These are phyloP conservation scores for Gymnothorax reevesii DNA, from an alignment of 2,797 vertebrate species.

Conservation along the genomic window DNA sequence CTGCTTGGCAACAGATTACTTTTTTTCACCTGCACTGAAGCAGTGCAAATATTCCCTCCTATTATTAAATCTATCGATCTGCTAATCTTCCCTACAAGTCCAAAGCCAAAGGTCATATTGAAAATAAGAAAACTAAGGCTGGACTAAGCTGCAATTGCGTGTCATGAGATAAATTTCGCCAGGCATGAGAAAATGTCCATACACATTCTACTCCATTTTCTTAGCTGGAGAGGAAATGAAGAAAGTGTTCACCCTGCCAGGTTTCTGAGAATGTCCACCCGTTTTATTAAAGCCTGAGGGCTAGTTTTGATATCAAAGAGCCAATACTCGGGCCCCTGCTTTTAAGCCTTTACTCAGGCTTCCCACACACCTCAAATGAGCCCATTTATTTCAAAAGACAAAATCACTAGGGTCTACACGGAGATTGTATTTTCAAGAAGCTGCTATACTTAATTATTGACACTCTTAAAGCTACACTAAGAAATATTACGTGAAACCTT, in stretches of 20 bases:
- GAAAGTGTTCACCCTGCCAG: background rate
- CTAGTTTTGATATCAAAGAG: background rate
- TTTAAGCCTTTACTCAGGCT: background rate
- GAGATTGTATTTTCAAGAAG: background rate
- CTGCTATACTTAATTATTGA: background rate
- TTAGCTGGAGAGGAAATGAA: background rate
- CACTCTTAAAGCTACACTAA: background rate
- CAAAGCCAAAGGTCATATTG: background rate
- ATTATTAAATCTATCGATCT: slow-evolving; percentile 1
- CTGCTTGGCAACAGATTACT: background rate
- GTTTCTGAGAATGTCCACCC: background rate
- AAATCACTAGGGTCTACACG: background rate
- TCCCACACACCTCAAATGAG: background rate
- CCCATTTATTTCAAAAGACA: background rate
- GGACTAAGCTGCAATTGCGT: background rate
- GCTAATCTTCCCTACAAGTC: background rate
- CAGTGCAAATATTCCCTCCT: background rate
- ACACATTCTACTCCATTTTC: background rate
- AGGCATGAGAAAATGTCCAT: background rate
- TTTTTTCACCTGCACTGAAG: no score
- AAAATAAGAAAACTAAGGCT: background rate
- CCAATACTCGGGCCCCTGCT: background rate
- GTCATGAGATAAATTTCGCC: background rate
- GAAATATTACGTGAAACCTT: no score
- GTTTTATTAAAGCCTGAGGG: background rate